Conservation (phyloP, 2,888 invertebrate genomes). For the Athalia cordata region DNA sequence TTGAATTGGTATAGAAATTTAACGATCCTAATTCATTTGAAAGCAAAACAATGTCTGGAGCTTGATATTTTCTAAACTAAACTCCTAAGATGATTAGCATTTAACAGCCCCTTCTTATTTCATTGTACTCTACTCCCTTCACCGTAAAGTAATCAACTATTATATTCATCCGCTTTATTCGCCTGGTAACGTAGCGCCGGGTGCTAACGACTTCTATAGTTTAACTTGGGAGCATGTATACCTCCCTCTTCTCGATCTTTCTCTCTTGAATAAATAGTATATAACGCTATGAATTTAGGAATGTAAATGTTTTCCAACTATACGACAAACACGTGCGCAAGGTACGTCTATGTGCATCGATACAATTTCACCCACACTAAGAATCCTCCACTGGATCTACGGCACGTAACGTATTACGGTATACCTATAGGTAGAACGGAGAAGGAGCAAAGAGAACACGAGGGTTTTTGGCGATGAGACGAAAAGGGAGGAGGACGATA, state of each 20-base stretch:
- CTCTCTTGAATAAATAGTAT: constrained; percentile 7
- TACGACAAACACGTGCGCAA: background rate
- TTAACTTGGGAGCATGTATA: background rate
- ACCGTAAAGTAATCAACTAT: constrained; percentile 41
- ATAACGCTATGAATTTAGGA: constrained; percentile 18
- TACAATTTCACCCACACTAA: background rate
- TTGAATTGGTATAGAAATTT: constrained; percentile 1
- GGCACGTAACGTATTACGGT: constrained; percentile 40
- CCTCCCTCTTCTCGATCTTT: background rate
- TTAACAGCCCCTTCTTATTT: constrained; percentile 7
- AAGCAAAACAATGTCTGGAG: constrained; percentile 37
- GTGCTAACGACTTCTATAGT: constrained; percentile 38
- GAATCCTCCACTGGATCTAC: background rate
- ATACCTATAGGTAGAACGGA: constrained; percentile 37
- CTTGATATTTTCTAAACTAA: constrained; percentile 36
- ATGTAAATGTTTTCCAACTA: constrained; percentile 11
- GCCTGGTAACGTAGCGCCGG: constrained; percentile 26
- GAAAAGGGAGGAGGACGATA: constrained; percentile 59
- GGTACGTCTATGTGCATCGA: background rate
- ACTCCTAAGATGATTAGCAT: constrained; percentile 40
- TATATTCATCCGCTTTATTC: constrained; percentile 36
- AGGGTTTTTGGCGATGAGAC: constrained; percentile 23
- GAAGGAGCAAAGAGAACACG: constrained; percentile 32
- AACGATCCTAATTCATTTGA: constrained; percentile 38
- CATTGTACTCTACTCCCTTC: background rate